Conservation (phyloP, 2,888 invertebrate genomes). For the Pristionchus mayeri region DNA sequence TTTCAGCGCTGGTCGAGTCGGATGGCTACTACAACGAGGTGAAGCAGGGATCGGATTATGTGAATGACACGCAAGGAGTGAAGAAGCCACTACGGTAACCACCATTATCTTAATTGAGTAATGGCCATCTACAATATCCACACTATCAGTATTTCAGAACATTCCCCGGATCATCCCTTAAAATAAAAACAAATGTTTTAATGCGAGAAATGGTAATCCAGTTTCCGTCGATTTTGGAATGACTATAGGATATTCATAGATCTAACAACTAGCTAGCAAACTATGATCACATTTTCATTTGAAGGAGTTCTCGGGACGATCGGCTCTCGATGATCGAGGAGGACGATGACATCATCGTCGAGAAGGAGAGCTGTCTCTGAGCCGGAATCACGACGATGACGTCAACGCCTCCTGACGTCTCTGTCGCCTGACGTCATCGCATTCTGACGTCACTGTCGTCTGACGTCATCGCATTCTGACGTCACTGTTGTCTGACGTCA, state of each 20-base stretch:
- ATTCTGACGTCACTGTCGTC: background rate
- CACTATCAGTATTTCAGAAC: background rate
- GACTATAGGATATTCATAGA: background rate
- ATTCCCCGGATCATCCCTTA: background rate
- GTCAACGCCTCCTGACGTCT: background rate
- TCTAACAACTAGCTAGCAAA: background rate
- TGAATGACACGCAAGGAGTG: conserved; percentile 26
- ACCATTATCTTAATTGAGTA: too few species aligned
- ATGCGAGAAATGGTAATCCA: background rate
- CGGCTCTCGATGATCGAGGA: conserved; percentile 42
- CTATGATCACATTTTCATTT: background rate
- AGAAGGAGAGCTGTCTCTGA: conserved; percentile 47
- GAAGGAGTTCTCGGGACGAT: conserved; percentile 12
- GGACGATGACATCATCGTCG: conserved; percentile 17
- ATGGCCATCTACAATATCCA: too few species aligned
- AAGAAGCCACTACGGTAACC: background rate
- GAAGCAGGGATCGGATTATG: conserved; percentile 27
- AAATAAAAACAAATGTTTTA: background rate
- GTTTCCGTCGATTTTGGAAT: background rate
- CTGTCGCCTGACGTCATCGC: background rate
- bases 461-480: background rate
- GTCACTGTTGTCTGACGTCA: background rate
- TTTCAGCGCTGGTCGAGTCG: conserved; percentile 44
- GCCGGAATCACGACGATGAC: background rate
- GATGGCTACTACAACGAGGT: conserved; percentile 48